Evolutionary conservation across 2,797 vertebrate species (phyloP).

Genomic region (Gobio occitaniae): DNA sequence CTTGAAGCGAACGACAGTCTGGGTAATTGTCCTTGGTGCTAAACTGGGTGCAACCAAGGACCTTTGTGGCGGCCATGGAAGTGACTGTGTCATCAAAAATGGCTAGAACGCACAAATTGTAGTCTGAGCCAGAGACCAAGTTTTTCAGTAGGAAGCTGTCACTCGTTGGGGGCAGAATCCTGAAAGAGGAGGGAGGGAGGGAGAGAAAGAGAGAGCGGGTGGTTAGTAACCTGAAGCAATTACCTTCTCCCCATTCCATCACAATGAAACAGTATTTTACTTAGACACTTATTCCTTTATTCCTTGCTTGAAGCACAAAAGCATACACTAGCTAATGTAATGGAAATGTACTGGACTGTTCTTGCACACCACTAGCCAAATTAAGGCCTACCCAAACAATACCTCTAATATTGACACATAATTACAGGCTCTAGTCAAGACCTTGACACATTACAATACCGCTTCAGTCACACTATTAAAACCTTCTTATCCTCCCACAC

Average conservation of each 20-base stretch:
- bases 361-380: slow-evolving; percentile 47
- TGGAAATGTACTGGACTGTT: slow-evolving; percentile 58
- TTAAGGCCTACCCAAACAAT: slow-evolving; percentile 52
- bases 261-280: slow-evolving; percentile 20
- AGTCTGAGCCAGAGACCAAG: slow-evolving; percentile 92
- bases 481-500: slow-evolving; percentile 36
- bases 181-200: slow-evolving; percentile 64
- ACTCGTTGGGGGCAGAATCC: slow-evolving; percentile 95
- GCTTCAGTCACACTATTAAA: slow-evolving; percentile 56
- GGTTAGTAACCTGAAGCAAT: slow-evolving; percentile 35
- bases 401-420: slow-evolving; percentile 57
- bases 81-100: slow-evolving; percentile 98
- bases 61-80: slow-evolving; percentile 95
- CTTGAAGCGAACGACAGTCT: slow-evolving; percentile 94
- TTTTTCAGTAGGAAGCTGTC: slow-evolving; percentile 95
- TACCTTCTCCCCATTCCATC: slow-evolving; percentile 8
- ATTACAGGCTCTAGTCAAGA: slow-evolving; percentile 58
- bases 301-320: slow-evolving; percentile 41
- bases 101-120: slow-evolving; percentile 96
- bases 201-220: not conserved
- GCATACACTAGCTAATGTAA: slow-evolving; percentile 48
- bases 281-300: not conserved
- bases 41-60: slow-evolving; percentile 95
- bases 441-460: slow-evolving; percentile 58
- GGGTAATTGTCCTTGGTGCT: slow-evolving; percentile 93